Conservation (phyloP, 2,888 invertebrate species). For the Clivina fossor region DNA sequence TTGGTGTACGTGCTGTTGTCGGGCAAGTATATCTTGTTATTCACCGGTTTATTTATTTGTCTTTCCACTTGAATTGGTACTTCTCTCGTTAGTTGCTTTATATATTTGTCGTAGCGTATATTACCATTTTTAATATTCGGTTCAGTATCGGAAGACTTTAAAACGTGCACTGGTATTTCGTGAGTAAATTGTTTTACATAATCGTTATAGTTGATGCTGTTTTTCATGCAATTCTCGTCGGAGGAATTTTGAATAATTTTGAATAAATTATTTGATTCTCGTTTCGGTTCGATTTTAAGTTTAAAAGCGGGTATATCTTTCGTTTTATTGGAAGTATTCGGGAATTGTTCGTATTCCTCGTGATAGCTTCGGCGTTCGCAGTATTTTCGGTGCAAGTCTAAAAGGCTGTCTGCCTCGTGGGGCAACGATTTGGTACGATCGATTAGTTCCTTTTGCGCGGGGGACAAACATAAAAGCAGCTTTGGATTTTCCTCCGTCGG, state of each 20-base stretch:
- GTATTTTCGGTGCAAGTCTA: slow-evolving; percentile 71
- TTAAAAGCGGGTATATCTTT: slow-evolving; percentile 14
- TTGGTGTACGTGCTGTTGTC: too few relatives aligned
- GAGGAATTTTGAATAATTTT: slow-evolving; percentile 22
- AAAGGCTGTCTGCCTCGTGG: slow-evolving; percentile 62
- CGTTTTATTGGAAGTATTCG: background rate
- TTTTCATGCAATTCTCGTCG: background rate
- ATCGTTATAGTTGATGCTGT: slow-evolving; percentile 22
- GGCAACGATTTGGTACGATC: slow-evolving; percentile 59
- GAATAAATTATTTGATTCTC: slow-evolving; percentile 9
- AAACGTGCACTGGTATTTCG: slow-evolving; percentile 18
- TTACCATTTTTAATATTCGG: slow-evolving; percentile 11
- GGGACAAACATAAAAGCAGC: slow-evolving; percentile 69
- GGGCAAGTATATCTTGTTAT: slow-evolving; percentile 28
- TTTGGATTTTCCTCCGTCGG: slow-evolving; percentile 63
- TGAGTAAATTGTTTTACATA: slow-evolving; percentile 26
- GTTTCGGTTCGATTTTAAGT: slow-evolving; percentile 13
- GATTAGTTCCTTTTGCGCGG: slow-evolving; percentile 66
- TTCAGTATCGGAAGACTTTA: slow-evolving; percentile 8
- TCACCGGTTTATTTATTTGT: slow-evolving; percentile 27
- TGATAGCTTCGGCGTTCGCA: slow-evolving; percentile 58
- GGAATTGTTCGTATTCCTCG: slow-evolving; percentile 36
- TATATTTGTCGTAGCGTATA: slow-evolving; percentile 22
- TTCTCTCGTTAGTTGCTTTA: slow-evolving; percentile 26
- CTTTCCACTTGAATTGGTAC: slow-evolving; percentile 28